Conservation (phyloP, 2,113 vertebrate species). For the Erythrocebus patas region DNA sequence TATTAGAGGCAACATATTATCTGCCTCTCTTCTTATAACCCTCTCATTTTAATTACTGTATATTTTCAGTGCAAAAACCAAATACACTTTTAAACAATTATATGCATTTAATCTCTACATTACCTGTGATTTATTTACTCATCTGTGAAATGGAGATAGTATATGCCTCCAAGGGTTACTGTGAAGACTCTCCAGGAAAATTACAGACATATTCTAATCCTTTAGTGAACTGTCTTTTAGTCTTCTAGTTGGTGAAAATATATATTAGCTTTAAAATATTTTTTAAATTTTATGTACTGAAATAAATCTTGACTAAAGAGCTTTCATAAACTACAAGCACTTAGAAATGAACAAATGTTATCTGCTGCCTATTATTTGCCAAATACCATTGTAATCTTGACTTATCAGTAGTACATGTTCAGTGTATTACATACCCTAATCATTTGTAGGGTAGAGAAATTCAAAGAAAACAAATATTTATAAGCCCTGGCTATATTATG, state of each 20-base stretch:
- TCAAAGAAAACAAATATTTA: not conserved
- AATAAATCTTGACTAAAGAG: not conserved
- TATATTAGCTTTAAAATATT: not conserved
- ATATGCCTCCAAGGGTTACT: not conserved
- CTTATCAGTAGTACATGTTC: not conserved
- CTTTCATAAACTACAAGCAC: not conserved
- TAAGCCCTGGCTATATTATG: not conserved
- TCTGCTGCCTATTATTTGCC: not conserved
- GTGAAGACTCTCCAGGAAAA: not conserved
- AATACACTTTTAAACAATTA: not conserved
- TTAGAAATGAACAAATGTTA: not conserved
- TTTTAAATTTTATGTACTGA: not conserved
- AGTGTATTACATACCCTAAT: not conserved
- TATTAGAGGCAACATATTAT: not conserved
- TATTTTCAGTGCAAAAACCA: not conserved
- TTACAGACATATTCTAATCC: not conserved
- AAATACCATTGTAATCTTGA: not conserved
- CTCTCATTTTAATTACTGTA: not conserved
- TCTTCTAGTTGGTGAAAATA: not conserved
- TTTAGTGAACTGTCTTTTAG: not conserved
- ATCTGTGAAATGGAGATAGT: not conserved
- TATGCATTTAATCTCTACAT: not conserved
- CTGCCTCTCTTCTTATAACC: not conserved
- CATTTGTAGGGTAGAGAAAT: not conserved
- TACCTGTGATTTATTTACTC: not conserved